phyloP scores from a whole-genome alignment of 30 jellyfish, hydroid and myxozoan species.

The Cassiopea xamachana region DNA sequence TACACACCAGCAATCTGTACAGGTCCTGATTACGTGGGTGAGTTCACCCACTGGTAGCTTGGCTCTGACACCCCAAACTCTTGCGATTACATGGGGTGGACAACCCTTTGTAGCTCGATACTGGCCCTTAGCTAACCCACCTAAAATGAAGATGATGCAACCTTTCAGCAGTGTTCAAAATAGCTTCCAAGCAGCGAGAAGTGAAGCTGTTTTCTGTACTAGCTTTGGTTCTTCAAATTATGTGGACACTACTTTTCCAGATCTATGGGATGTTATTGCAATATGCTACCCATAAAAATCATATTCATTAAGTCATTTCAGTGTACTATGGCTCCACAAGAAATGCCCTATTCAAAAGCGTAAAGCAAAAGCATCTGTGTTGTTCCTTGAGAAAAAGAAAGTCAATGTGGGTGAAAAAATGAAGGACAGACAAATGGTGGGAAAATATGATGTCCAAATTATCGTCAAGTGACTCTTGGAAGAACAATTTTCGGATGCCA shows the following conservation, averaged over 20 bases:
- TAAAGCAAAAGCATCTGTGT: not conserved
- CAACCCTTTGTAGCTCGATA: not conserved
- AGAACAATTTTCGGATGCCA: slow-evolving; percentile 55
- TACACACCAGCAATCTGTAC: too few species aligned
- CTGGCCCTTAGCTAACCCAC: not conserved
- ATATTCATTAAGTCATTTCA: too few species aligned
- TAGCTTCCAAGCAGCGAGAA: not conserved
- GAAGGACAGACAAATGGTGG: slow-evolving; percentile 45
- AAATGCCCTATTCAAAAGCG: not conserved
- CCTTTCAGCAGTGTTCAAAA: not conserved
- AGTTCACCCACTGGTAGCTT: not conserved
- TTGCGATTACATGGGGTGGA: not conserved
- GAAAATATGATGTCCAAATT: slow-evolving; percentile 5
- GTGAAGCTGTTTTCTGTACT: not conserved
- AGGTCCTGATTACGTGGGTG: not conserved
- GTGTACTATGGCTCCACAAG: not conserved
- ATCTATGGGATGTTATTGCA: not conserved
- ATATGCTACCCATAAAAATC: not conserved
- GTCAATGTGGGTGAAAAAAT: slow-evolving; percentile 33
- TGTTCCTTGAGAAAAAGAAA: not conserved
- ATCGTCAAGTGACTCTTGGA: slow-evolving; percentile 35
- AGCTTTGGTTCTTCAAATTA: not conserved
- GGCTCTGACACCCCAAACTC: not conserved
- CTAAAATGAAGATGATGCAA: not conserved
- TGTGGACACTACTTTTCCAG: not conserved